These are phyloP conservation scores for Formica selysi DNA, from an alignment of 1,140 invertebrate species.

Conservation along the genomic window DNA sequence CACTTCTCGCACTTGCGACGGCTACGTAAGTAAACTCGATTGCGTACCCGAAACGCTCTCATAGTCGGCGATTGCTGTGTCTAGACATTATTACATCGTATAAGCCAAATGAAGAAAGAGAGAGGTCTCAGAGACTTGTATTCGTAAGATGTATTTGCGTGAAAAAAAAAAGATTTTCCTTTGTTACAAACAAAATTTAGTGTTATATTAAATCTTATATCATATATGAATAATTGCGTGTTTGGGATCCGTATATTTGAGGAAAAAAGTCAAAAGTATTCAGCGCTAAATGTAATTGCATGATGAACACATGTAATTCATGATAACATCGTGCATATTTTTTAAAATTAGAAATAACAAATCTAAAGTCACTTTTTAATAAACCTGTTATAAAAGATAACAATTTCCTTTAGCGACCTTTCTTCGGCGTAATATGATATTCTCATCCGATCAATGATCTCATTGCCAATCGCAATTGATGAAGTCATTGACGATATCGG, in stretches of 20 bases:
- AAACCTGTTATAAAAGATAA: background rate
- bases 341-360: background rate
- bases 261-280: too few relatives aligned
- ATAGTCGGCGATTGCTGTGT: background rate
- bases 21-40: background rate
- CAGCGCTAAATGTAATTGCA: too few relatives aligned
- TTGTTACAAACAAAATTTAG: background rate
- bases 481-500: background rate
- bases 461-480: background rate
- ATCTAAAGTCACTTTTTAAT: background rate
- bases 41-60: background rate
- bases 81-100: background rate
- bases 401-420: background rate
- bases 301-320: background rate
- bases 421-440: background rate
- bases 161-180: background rate
- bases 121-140: background rate
- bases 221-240: background rate
- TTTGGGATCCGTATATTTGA: too few relatives aligned
- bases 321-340: background rate
- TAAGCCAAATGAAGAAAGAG: background rate
- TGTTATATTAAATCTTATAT: background rate
- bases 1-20: conserved; percentile 3
- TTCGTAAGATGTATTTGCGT: background rate
- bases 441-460: background rate